Evolutionary conservation across 2,888 invertebrate genomes (phyloP), one percentile per base, ranked within the genome.

Genomic region (Lucinisca nassula): DNA sequence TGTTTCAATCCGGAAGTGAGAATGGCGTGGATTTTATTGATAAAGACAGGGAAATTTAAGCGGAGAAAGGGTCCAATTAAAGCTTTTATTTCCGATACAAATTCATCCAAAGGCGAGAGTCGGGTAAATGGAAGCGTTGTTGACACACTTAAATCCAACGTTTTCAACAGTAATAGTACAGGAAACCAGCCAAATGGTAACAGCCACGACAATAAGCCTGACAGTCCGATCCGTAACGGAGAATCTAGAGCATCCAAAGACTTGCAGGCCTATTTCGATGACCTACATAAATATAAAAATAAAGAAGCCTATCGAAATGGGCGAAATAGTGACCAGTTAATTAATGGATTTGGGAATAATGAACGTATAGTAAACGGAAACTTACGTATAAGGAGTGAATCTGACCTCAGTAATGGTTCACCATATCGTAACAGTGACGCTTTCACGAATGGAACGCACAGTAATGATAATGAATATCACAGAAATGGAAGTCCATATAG

Each of bases 1-100:
- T 91, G 95, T 35, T 91, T 95, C 51, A 94, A 95, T 84, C 94
- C 94, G 14, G 95, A 95, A 88, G 95, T 94, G 14, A 87, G 94
- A 49, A 84, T 93, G 80, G 93, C 94, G 14, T 95, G 95, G 95
- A 45, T 94, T 17, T 91, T 94, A 87, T 92, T 95, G 45, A 85
- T 94, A 38, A 94, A 93, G 82, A 94, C 93, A 45, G 94, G 95
- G 45, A 94, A 94, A 37, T 92, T 95, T 67, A 95, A 95, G 85
- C 83, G 93, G 27, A 90, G 92, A 75, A 90, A 93, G 78, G 94
- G 94, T 40, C 94, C 94, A 40, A 87, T 92, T 72, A 92, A 90
- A 49, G 93, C 93, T 10, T 88, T 79, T 45, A 88, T 92, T 3
- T 92, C 93, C 0, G 94, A 94, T 45, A 88, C 92, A 24, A 83